These are phyloP conservation scores for Lindbergichthys nudifrons DNA, from an alignment of 2,797 vertebrate species.

Conservation along the genomic window DNA sequence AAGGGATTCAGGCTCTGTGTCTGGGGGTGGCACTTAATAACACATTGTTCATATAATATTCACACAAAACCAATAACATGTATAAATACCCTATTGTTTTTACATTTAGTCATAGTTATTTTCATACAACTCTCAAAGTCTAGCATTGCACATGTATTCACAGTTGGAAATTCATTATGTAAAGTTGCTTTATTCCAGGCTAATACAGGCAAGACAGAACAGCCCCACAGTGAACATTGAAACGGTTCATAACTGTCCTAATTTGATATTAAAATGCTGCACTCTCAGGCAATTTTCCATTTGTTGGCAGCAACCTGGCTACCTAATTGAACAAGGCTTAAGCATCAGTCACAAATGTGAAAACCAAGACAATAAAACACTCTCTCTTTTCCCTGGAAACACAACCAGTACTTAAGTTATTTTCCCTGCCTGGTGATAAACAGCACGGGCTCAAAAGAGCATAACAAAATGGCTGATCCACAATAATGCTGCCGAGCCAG, in stretches of 20 bases:
- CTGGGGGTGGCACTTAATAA: slow-evolving; percentile 30
- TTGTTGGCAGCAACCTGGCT: slow-evolving; percentile 30
- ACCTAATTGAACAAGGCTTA: slow-evolving; percentile 30
- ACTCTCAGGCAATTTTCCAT: slow-evolving; percentile 20
- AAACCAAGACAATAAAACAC: slow-evolving; percentile 31
- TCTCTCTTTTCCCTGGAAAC: slow-evolving; percentile 29
- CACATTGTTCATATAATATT: slow-evolving; percentile 15
- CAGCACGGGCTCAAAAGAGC: slow-evolving; percentile 30
- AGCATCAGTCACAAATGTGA: background rate
- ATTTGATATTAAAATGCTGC: slow-evolving; percentile 44
- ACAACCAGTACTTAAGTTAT: slow-evolving; percentile 34
- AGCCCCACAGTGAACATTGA: slow-evolving; percentile 16
- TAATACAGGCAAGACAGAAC: slow-evolving; percentile 14
- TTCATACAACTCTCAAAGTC: background rate
- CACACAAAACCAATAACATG: slow-evolving; percentile 19
- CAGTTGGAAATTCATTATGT: slow-evolving; percentile 11
- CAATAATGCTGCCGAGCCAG: slow-evolving; percentile 35
- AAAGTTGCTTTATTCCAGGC: slow-evolving; percentile 19
- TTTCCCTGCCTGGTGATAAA: slow-evolving; percentile 49
- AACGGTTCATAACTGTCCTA: slow-evolving; percentile 28
- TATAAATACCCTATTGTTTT: slow-evolving; percentile 27
- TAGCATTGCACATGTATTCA: slow-evolving; percentile 15
- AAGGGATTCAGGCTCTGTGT: slow-evolving; percentile 24
- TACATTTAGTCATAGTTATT: background rate
- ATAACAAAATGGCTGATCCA: slow-evolving; percentile 39